Evolutionary conservation across 2,797 vertebrate genomes (phyloP), one percentile per base, ranked within the genome.

Genomic region (Myripristis murdjan): DNA sequence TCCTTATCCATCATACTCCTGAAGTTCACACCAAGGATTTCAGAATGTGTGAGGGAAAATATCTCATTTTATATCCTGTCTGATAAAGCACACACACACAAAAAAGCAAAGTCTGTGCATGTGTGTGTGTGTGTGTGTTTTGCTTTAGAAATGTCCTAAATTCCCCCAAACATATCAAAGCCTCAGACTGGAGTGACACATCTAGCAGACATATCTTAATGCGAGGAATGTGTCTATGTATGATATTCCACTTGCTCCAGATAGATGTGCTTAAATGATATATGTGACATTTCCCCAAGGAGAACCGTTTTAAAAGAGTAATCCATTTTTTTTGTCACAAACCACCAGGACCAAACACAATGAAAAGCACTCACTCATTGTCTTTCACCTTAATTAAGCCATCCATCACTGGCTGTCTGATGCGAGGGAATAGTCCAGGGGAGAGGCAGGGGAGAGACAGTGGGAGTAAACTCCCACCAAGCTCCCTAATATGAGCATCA

Each of bases 361-460:
- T 92, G 91, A 94, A 93, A 92, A 86, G 82, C 74, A 80, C 91
- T 94, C 92, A 90, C 88, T 94, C 93, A 93, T 93, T 91, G 93
- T 94, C 93, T 93, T 89, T 91, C 82, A 87, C 85, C 88, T 91
- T 95, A 94, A 94, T 95, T 91, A 93, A 93, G 90, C 88, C 87
- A 94, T 94, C 93, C 91, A 92, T 95, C 93, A 93, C 71, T 7
- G 46, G 82, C 89, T 89, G 91, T 89, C 90, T 90, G 84, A 92
- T 89, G 56, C 61, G 0, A 70, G 64, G 71, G 86, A 90, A 86
- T 70, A 87, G 85, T 87, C 76, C 52, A 18, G 83, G 77, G 77
- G 78, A 70, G 49, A 84, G 80, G 71, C 69, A 78, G 2, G 46
- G 73, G 24, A 82, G 24, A 82, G 81, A 77, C 79, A 68, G 81